Base-by-base conservation (phyloP, 1,140 invertebrate genomes). In the Tribolium castaneum region DNA sequence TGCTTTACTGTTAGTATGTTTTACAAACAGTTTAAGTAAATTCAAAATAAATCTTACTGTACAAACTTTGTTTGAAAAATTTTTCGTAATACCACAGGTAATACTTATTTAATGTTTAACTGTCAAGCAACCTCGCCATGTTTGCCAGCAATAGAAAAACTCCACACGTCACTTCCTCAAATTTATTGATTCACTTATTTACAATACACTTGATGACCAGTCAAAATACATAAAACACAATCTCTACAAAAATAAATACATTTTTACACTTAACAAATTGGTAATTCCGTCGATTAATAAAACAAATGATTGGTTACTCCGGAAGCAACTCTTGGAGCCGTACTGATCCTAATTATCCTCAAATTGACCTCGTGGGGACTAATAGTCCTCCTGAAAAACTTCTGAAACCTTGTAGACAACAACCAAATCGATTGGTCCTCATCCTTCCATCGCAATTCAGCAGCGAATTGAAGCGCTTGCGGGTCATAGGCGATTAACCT, bases 341-440 rank as follows among this genome's bases (percentile, higher is more conserved):
- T 72, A 72, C 10, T 16, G 22, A 93, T 85, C 35, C 91, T 87
- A 62, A 93, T 83, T 9, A 94, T 88, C 39, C 92, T 87, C 25
- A 93, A 87, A 82, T 94, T 94, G 2, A 89, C 85, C 70, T 93
- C 92, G 34, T 87, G 84, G 0, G 86, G 75, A 80, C 89, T 89
- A 1, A 93, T 86, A 52, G 90, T 90, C 80, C 89, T 89, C 25
- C 89, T 86, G 87, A 94, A 95, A 87, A 92, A 95, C 74, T 93
- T 94, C 80, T 96, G 94, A 86, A 95, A 94, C 70, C 92, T 90
- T 0, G 92, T 91, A 1, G 92, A 90, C 1, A 95, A 85, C 0
- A 90, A 85, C 92, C 94, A 96, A 4, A 95, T 84, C 12, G 89
- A 89, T 2, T 91, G 91, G 83, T 94, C 93, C 0, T 90, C 87